phyloP scores from a whole-genome alignment of 2,888 invertebrate species.

The Spatulosminthurus flaviceps region DNA sequence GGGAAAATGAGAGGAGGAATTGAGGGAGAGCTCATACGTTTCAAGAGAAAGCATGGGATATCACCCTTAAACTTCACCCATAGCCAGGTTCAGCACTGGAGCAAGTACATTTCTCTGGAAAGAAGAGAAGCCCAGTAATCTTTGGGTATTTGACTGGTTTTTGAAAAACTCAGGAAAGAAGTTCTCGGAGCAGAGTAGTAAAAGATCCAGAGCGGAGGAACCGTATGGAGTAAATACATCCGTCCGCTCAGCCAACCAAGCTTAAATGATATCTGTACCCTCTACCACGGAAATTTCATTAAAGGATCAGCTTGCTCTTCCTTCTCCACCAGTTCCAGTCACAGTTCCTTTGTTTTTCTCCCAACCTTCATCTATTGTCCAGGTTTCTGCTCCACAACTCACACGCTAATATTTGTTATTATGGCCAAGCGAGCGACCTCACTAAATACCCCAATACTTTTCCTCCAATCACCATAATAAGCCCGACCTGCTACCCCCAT shows the following conservation, averaged over 20 bases:
- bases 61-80: neutral
- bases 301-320: neutral
- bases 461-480: neutral
- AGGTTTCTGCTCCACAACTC: neutral
- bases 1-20: neutral
- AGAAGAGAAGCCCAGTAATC: no score
- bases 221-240: neutral
- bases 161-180: neutral
- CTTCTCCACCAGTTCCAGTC: neutral
- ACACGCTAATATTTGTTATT: slow-evolving; percentile 10
- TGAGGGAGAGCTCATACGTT: neutral
- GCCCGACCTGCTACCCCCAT: neutral
- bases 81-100: neutral
- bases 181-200: neutral
- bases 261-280: neutral
- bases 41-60: neutral
- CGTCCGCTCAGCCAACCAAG: neutral
- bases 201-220: no score
- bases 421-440: neutral
- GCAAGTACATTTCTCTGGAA: no score
- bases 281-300: slow-evolving; percentile 25
- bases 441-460: neutral
- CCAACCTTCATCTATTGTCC: neutral
- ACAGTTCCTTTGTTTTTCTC: neutral
- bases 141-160: no score